Evolutionary conservation across 1,140 invertebrate genomes (phyloP), one percentile per base, ranked within the genome.

Genomic region (Amphibalanus amphitrite): DNA sequence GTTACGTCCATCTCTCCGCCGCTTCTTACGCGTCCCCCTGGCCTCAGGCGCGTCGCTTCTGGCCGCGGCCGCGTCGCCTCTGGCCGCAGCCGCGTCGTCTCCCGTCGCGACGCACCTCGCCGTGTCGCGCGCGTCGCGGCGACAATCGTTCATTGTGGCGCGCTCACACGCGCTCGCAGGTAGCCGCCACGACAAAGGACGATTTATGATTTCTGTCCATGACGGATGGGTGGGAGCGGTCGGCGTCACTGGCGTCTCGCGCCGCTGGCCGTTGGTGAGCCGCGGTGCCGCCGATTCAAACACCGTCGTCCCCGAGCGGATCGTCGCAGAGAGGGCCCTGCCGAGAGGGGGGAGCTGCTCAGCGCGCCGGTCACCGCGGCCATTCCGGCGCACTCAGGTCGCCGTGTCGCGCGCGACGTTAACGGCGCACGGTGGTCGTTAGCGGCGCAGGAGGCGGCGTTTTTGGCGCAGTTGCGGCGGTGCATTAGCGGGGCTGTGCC

Each of bases 311-410:
- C 15, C n/a, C n/a, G n/a, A n/a, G n/a, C n/a, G n/a, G n/a, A n/a
- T n/a, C 33, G 4, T 15, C 33, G 13, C 1, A 23, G 47, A 13
- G 47, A 8, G 23, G n/a, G 10, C 20, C 10, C 47, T 20, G 47
- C 47, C 10, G 13, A 15, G 10, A 13, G 6, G 47, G 17, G 10
- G n/a, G n/a, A n/a, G n/a, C n/a, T n/a, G 47, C 47, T 3, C 47
- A 8, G 47, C 4, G 15, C 33, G 23, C 47, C 20, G 13, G n/a
- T n/a, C n/a, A n/a, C n/a, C n/a, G n/a, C 20, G 47, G 47, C 47
- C 47, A 59, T 59, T 59, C 47, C 47, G 47, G 47, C 47, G 47
- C 47, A 59, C 47, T 59, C 47, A 59, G 47, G 47, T 59, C 47
- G 47, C 10, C 47, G 47, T 59, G 47, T 59, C 47, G 47, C 47